Evolutionary conservation across 1,140 invertebrate genomes (phyloP).

Genomic region (Aphaenogaster floridana): DNA sequence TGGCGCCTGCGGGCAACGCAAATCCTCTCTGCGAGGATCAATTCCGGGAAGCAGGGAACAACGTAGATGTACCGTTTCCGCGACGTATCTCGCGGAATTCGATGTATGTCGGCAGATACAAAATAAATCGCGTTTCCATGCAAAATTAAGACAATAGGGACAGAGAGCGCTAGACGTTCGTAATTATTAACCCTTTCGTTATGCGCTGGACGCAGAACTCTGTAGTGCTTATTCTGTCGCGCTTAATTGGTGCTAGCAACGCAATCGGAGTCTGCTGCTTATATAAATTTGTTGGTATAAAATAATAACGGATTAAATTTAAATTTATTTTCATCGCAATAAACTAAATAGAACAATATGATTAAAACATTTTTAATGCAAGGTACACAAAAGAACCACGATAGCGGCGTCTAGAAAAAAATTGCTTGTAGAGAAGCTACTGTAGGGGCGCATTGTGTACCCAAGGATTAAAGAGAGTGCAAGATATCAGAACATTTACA

Average conservation of each 20-base stretch:
- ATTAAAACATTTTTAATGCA: not conserved
- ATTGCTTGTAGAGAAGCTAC: not conserved
- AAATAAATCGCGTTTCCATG: not conserved
- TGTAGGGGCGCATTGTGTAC: not conserved
- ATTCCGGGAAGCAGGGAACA: not conserved
- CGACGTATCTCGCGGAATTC: not conserved
- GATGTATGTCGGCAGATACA: not conserved
- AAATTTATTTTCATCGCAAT: not conserved
- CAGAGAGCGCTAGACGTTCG: not conserved
- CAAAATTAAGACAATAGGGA: not conserved
- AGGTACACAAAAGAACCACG: not conserved
- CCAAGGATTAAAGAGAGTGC: not conserved
- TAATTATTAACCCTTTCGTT: not conserved
- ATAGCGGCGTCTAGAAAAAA: not conserved
- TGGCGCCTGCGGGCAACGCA: constrained; percentile 55
- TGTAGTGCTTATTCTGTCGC: not conserved
- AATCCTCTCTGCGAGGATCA: constrained; percentile 35
- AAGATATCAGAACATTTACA: not conserved
- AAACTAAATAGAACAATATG: not conserved
- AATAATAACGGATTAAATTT: not conserved
- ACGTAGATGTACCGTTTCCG: not conserved
- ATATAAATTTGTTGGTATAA: not conserved
- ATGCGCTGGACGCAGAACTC: not conserved
- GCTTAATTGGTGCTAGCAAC: not conserved
- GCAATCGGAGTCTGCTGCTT: not conserved